Percentiles rank a stretch among this genome's conserved stretches.
These are phyloP conservation scores for Platycnemis pennipes DNA, from an alignment of 2,888 invertebrate genomes.

Conservation along the genomic window DNA sequence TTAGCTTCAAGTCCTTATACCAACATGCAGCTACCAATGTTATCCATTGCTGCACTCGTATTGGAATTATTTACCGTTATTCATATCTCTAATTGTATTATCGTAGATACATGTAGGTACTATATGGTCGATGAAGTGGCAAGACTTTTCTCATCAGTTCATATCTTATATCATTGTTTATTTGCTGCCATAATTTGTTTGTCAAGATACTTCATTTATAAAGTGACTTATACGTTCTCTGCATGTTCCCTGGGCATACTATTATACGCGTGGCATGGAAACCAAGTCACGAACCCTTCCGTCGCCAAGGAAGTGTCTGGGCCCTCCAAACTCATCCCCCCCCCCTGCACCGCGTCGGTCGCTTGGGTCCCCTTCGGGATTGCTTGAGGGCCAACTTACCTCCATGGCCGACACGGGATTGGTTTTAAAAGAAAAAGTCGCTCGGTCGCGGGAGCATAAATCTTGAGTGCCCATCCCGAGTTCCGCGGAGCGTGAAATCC, in stretches of 20 bases:
- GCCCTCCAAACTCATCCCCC: background rate
- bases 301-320: background rate
- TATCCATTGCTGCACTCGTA: too few species aligned
- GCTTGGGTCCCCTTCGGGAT: background rate
- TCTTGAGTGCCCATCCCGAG: background rate
- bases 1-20: too few species aligned
- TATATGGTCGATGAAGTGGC: too few species aligned
- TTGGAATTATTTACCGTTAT: too few species aligned
- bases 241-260: background rate
- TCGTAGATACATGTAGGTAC: too few species aligned
- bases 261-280: background rate
- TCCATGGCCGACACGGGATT: slow-evolving; percentile 37
- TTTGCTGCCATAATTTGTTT: too few species aligned
- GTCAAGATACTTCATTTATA: too few species aligned
- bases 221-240: too few species aligned
- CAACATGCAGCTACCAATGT: too few species aligned
- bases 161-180: too few species aligned
- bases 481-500: slow-evolving; percentile 34
- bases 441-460: background rate
- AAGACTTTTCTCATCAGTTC: too few species aligned
- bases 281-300: background rate
- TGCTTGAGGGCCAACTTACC: slow-evolving; percentile 17
- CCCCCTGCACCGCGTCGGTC: background rate
- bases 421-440: slow-evolving; percentile 47
- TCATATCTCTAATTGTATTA: too few species aligned